Evolutionary conservation across 2,888 invertebrate species (phyloP).

Genomic region (Lampropteryx suffumata): DNA sequence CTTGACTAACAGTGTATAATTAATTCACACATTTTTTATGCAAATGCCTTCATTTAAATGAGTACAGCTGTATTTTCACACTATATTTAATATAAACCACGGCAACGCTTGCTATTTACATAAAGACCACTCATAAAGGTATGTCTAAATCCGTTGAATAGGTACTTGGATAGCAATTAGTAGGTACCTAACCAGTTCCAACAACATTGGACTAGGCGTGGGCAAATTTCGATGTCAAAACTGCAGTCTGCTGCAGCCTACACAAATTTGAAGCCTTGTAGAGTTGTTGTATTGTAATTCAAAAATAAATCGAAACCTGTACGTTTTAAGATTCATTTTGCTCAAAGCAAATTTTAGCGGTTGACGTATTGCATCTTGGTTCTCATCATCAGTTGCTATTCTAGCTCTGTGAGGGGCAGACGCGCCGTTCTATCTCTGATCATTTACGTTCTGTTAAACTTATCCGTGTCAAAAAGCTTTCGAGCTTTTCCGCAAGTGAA

Average conservation of each 20-base stretch:
- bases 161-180: background rate
- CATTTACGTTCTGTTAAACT: constrained; percentile 36
- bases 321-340: constrained; percentile 48
- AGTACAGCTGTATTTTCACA: background rate
- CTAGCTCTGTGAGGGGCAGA: constrained; percentile 42
- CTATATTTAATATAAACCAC: background rate
- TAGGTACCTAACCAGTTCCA: constrained; percentile 10
- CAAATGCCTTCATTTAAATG: constrained; percentile 8
- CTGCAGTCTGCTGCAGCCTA: constrained; percentile 29
- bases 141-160: constrained; percentile 7
- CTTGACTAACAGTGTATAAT: background rate
- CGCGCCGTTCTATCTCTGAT: constrained; percentile 38
- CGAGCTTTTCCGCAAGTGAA: constrained; percentile 46
- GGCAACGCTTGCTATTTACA: background rate
- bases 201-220: constrained; percentile 32
- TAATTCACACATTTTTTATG: constrained; percentile 6
- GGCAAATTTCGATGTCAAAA: constrained; percentile 39
- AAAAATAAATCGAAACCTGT: constrained; percentile 24
- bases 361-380: constrained; percentile 50
- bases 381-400: constrained; percentile 59
- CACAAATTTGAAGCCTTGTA: constrained; percentile 23
- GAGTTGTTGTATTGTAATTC: constrained; percentile 6
- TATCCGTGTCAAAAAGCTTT: constrained; percentile 56
- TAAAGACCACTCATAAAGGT: background rate
- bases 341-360: constrained; percentile 39